Evolutionary conservation across 2,797 vertebrate genomes (phyloP).

Genomic region (Anniella stebbinsi): DNA sequence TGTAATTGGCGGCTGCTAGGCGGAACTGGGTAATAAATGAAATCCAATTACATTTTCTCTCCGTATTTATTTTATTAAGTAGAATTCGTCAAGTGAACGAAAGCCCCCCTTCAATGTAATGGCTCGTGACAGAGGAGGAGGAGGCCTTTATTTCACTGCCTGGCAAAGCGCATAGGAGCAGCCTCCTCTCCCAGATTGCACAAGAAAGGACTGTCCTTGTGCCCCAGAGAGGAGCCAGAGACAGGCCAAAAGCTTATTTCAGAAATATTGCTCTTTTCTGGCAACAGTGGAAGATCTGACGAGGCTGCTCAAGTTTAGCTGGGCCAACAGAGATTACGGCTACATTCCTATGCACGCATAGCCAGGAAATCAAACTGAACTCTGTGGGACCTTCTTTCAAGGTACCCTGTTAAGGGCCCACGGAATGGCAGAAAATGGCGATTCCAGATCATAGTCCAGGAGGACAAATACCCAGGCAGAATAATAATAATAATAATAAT

Average conservation of each 20-base stretch:
- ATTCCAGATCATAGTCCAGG: too few species aligned
- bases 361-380: neutral
- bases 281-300: neutral
- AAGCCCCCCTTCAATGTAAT: conserved; percentile 71
- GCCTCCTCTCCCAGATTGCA: too few species aligned
- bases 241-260: neutral
- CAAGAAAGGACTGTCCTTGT: neutral
- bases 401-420: neutral
- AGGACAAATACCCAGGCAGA: neutral
- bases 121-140: conserved; percentile 69
- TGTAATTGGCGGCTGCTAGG: conserved; percentile 78
- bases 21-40: conserved; percentile 80
- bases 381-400: too few species aligned
- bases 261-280: too few species aligned
- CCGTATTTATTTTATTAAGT: conserved; percentile 80
- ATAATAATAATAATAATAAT: too few species aligned
- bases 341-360: too few species aligned
- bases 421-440: neutral
- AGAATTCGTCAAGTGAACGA: conserved; percentile 74
- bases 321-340: too few species aligned
- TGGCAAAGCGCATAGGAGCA: conserved; percentile 13
- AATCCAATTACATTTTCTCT: conserved; percentile 79
- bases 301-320: neutral
- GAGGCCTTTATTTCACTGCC: conserved; percentile 62
- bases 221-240: neutral